Conservation (phyloP, 2,888 invertebrate species). For the Eucera pruinosa region DNA sequence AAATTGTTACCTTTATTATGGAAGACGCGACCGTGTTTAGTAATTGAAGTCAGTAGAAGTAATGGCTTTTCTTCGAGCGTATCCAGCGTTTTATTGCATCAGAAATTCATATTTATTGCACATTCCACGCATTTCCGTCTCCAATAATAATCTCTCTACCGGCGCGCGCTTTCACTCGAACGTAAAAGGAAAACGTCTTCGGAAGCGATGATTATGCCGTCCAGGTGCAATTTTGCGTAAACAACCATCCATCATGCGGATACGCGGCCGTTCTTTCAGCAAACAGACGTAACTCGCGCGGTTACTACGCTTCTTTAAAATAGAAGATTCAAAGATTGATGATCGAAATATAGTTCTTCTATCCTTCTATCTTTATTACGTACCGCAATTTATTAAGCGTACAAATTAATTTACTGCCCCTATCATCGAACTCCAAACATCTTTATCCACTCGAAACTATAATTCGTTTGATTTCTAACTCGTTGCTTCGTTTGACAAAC, state of each 20-base stretch:
- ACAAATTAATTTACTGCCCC: no score
- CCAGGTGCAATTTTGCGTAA: neutral
- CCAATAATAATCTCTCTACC: slow-evolving; percentile 29
- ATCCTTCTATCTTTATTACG: no score
- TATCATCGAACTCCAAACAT: no score
- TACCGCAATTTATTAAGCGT: no score
- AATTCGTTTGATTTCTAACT: no score
- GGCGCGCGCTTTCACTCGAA: slow-evolving; percentile 35
- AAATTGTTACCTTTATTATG: neutral
- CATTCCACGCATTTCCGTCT: slow-evolving; percentile 4
- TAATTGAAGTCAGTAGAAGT: no score
- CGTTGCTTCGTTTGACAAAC: no score
- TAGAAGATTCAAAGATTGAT: no score
- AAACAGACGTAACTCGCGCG: neutral
- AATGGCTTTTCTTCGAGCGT: neutral
- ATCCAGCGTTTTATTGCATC: slow-evolving; percentile 15
- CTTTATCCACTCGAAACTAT: no score
- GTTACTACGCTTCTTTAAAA: neutral
- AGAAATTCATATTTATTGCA: slow-evolving; percentile 21
- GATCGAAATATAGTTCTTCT: no score
- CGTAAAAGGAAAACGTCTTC: slow-evolving; percentile 22
- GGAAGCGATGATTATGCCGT: slow-evolving; percentile 1
- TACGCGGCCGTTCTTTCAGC: neutral
- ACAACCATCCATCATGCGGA: neutral
- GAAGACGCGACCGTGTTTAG: no score